Evolutionary conservation across 1,140 invertebrate species (phyloP).

Genomic region (Drosophila simulans): DNA sequence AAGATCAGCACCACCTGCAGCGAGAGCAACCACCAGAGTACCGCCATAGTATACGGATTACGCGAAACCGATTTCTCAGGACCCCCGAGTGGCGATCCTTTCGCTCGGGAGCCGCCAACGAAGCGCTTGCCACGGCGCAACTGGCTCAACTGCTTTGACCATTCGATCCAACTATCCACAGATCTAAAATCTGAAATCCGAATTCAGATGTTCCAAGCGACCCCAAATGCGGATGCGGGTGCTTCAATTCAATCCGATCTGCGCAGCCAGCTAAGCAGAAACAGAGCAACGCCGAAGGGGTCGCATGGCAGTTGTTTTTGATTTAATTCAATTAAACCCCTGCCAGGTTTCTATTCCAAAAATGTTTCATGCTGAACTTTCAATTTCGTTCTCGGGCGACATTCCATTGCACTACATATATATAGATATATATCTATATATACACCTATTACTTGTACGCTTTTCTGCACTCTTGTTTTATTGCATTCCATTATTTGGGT

Average conservation of each 20-base stretch:
- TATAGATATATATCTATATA: background rate
- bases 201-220: conserved; percentile 14
- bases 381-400: conserved; percentile 64
- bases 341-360: conserved; percentile 32
- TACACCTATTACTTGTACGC: background rate
- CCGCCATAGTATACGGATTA: conserved; percentile 14
- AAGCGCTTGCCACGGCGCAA: conserved; percentile 74
- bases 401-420: conserved; percentile 41
- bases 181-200: conserved; percentile 23
- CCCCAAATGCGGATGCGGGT: conserved; percentile 51
- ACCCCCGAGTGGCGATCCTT: conserved; percentile 34
- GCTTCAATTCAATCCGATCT: conserved; percentile 44
- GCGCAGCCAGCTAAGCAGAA: conserved; percentile 1
- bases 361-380: conserved; percentile 62
- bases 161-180: conserved; percentile 21
- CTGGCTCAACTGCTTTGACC: conserved; percentile 61
- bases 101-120: conserved; percentile 58
- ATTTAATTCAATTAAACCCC: conserved; percentile 81
- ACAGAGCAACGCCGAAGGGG: conserved; percentile 6
- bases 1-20: conserved; percentile 13
- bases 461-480: conserved; percentile 44
- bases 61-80: conserved; percentile 11
- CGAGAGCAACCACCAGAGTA: conserved; percentile 22
- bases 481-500: conserved; percentile 40
- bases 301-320: conserved; percentile 40